Evolutionary conservation across 64 coral and sea anemone genomes (phyloP), one percentile per base, ranked within the genome.

Genomic region (Stylophora pistillata): DNA sequence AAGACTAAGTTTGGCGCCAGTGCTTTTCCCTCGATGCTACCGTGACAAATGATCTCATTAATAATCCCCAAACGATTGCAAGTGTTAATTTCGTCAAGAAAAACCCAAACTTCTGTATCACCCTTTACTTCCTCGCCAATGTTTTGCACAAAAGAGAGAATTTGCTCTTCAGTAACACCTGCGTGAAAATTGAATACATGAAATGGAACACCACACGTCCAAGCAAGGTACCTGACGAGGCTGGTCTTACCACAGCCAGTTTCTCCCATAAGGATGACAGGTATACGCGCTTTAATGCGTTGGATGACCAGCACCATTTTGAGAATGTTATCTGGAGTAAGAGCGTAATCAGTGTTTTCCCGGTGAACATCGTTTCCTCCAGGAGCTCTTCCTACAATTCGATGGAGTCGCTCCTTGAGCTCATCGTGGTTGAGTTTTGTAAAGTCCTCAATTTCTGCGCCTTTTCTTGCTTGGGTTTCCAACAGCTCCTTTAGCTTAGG

Each of bases 251-350:
- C 92, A 89, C 92, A 94, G 56, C 92, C 92, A 56, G 92, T 94
- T 72, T 94, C 92, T 21, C 92, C 92, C 92, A 94, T 94, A 17
- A 94, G 25, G 56, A 94, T 94, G 18, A 94, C 86, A 20, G 95
- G 95, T 66, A 91, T 91, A 23, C 81, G 79, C 57, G 95, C 92
- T 47, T 87, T 89, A 31, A 94, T 85, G 68, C 95, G 89, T 78
- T 94, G 92, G 62, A 98, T 91, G 66, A 98, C 94, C 53, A 98
- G 37, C 4, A 86, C 73, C 95, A 98, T 98, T 86, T 98, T 98
- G 78, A 98, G 63, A 27, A 98, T 82, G 62, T 98, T 98, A 57
- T 98, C 95, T 26, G 95, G 95, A 9, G 95, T 98, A 15, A 98
- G 81, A 30, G 92, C 95, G 31, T 98, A 98, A 66, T 79, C 68